Conservation (phyloP, 1,140 invertebrate genomes). For the Eciton burchellii region DNA sequence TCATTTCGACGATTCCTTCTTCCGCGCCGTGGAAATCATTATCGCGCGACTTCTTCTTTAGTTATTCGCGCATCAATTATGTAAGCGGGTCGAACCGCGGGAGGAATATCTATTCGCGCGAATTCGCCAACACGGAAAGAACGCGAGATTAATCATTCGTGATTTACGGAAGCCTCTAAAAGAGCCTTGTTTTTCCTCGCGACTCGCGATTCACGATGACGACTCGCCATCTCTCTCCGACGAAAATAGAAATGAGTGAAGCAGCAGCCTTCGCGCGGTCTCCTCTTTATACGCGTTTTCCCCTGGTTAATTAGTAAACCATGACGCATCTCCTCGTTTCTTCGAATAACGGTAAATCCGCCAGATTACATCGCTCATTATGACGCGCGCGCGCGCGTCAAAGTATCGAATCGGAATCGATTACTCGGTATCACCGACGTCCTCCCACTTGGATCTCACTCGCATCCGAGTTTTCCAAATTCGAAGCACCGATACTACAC, state of each 20-base stretch:
- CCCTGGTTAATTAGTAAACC: conserved; percentile 57
- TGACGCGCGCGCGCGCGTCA: too few relatives aligned
- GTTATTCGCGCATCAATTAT: conserved; percentile 1
- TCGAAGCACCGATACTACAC: too few relatives aligned
- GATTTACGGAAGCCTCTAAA: conserved; percentile 10
- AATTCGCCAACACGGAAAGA: neutral
- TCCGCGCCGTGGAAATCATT: neutral
- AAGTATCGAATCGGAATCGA: conserved; percentile 36
- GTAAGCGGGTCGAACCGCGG: neutral
- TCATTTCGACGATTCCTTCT: neutral
- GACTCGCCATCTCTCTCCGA: neutral
- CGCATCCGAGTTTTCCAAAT: too few relatives aligned
- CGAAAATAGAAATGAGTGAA: conserved; percentile 51
- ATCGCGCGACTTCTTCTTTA: neutral
- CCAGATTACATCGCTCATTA: conserved; percentile 19
- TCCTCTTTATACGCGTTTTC: conserved; percentile 20
- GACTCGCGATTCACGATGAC: neutral
- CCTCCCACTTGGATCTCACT: neutral
- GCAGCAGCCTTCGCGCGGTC: neutral
- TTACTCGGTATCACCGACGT: neutral
- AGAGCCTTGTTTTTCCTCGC: neutral
- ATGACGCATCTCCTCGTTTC: conserved; percentile 47
- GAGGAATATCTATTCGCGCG: neutral
- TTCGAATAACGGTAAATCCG: conserved; percentile 64
- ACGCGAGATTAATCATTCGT: neutral